Base-by-base conservation (phyloP, 53 echinoderm and acorn worm genomes). In the Stichopus horrens region DNA sequence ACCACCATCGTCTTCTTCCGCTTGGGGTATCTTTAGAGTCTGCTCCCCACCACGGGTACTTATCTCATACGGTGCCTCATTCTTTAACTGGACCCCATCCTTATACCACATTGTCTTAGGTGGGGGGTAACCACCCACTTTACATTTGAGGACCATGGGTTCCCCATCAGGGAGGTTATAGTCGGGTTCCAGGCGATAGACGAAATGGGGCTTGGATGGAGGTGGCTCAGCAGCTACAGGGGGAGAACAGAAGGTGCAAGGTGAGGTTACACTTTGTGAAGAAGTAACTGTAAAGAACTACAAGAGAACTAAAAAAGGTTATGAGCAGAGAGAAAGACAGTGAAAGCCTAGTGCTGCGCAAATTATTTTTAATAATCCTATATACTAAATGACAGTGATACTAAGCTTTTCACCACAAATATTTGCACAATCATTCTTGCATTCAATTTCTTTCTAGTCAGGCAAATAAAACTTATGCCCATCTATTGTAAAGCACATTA, bases 51-150 rank as follows among this genome's bases (percentile, higher is more conserved):
- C 84, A 7, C 84, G 21, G 21, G 60, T 65, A 84, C 23, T 84
- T 14, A 84, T 84, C 22, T 84, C 84, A 84, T 84, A 94, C n/a
- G 89, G 89, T 5, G 92, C 91, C 63, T 91, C 86, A 54, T 93
- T 88, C 21, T 89, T 94, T 6, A 96, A 78, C 21, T 86, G 94
- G 18, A 90, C 86, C 0, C 94, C 92, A 89, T 96, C 92, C 79
- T 96, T 93, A 88, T 93, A 94, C 96, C 96, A 96, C 77, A 83
- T 88, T 20, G 90, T 83, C 11, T 88, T 77, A 21, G 96, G 96
- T 23, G 83, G 57, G 8, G 96, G 96, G 56, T 93, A 93, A 22
- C 94, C 96, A 4, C 88, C 91, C 19, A 94, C 92, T 54, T 88
- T 88, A 54, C 94, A 96, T 80, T 92, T 90, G 21, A 96, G 94